These are phyloP conservation scores for Seira musarum DNA, from an alignment of 2,888 invertebrate genomes.

Conservation along the genomic window DNA sequence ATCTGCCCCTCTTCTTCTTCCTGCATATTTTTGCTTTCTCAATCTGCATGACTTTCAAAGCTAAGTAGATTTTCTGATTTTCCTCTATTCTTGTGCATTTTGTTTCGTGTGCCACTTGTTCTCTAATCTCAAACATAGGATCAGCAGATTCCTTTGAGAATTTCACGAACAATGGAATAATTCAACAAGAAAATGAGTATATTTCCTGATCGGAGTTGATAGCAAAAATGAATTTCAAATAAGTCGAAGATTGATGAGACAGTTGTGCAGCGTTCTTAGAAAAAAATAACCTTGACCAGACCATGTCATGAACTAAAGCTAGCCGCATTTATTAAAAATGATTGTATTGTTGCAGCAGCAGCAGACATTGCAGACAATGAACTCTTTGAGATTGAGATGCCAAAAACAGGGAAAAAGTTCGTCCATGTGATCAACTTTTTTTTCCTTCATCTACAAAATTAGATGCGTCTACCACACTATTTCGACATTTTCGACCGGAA, in stretches of 20 bases:
- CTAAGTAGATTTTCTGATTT: neutral
- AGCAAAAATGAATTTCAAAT: neutral
- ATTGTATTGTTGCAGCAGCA: no score
- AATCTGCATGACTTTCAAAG: neutral
- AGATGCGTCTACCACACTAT: no score
- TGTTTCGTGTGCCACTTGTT: neutral
- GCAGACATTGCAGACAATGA: neutral
- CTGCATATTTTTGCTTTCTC: no score
- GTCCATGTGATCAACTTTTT: no score
- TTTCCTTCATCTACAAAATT: no score
- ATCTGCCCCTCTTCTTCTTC: no score
- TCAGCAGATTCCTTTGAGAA: neutral
- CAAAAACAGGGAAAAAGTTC: no score
- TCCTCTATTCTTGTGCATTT: neutral
- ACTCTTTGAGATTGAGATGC: neutral
- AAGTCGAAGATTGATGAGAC: neutral
- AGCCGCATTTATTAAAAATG: neutral
- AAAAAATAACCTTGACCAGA: neutral
- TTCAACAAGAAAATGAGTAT: neutral
- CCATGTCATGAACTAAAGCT: neutral
- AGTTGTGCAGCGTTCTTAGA: neutral
- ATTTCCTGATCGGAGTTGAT: neutral
- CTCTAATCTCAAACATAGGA: neutral
- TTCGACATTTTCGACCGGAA: no score
- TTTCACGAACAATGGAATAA: neutral